phyloP scores from a whole-genome alignment of 1,140 invertebrate species.

The Andrena cerasifolii region DNA sequence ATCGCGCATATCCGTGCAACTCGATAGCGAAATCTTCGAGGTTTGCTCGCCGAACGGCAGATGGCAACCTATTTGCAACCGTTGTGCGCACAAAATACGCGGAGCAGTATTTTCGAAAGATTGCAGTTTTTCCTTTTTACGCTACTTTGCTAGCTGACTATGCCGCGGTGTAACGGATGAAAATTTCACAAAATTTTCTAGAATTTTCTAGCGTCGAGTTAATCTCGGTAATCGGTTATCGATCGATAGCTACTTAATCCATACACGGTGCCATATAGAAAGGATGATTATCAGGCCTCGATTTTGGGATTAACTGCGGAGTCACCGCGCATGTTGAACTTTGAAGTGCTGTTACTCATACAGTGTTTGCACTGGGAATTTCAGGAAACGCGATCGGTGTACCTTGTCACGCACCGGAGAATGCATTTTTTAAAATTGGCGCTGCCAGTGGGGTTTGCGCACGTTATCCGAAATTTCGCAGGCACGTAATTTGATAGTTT shows the following conservation, averaged over 20 bases:
- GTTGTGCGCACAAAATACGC: neutral
- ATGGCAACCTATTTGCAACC: conserved; percentile 35
- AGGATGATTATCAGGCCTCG: too few relatives aligned
- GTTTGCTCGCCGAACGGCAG: conserved; percentile 30
- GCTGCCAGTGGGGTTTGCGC: conserved; percentile 54
- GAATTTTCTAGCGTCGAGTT: too few relatives aligned
- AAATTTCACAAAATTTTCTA: too few relatives aligned
- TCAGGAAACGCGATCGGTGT: conserved; percentile 38
- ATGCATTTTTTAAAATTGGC: conserved; percentile 69
- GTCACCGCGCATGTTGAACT: too few relatives aligned
- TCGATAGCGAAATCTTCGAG: neutral
- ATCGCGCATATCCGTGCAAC: neutral
- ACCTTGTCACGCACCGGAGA: conserved; percentile 39
- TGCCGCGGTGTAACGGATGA: too few relatives aligned
- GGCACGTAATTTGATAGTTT: conserved; percentile 69
- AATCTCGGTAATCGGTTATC: too few relatives aligned
- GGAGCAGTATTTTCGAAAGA: neutral
- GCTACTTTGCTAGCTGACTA: too few relatives aligned
- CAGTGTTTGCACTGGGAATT: conserved; percentile 27
- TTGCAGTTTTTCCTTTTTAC: too few relatives aligned
- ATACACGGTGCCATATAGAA: too few relatives aligned
- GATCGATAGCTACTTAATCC: too few relatives aligned
- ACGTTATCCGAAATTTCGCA: conserved; percentile 69
- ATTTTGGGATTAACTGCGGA: too few relatives aligned
- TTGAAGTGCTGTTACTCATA: too few relatives aligned